These are phyloP conservation scores for Artibeus lituratus DNA, from an alignment of 2,797 vertebrate species.

Conservation along the genomic window DNA sequence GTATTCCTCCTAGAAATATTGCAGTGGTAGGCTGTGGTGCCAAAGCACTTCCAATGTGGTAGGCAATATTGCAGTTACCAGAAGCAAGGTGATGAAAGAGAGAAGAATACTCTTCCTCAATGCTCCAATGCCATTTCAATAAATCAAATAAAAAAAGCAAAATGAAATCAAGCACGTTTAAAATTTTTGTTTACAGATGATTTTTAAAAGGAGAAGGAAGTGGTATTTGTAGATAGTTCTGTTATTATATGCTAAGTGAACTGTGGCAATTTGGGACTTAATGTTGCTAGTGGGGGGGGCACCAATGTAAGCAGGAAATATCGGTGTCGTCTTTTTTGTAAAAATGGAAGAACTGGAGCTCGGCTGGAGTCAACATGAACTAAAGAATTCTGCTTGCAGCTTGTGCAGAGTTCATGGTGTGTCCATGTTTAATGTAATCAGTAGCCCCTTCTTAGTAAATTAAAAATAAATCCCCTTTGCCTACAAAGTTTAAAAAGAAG, in stretches of 20 bases:
- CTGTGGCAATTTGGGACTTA: not conserved
- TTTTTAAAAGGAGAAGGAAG: not conserved
- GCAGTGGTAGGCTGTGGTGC: not conserved
- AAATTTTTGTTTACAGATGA: not conserved
- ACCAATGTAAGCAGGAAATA: no score
- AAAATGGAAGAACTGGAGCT: not conserved
- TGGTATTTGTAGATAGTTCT: not conserved
- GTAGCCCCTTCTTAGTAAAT: constrained; percentile 31
- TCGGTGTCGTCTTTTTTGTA: not conserved
- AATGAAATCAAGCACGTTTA: not conserved
- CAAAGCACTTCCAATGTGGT: not conserved
- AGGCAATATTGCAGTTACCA: not conserved
- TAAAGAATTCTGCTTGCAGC: not conserved
- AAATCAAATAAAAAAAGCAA: not conserved
- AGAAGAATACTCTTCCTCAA: not conserved
- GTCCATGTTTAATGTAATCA: not conserved
- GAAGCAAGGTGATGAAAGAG: not conserved
- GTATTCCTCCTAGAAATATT: not conserved
- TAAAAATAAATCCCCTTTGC: constrained; percentile 8
- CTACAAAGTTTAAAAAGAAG: constrained; percentile 39
- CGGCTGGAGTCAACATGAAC: not conserved
- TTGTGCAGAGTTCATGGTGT: not conserved
- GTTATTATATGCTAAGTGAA: not conserved
- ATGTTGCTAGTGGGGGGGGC: no score
- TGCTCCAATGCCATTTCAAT: not conserved